Conservation (phyloP, 2,113 vertebrate genomes). For the Pseudorectes ferrugineus region DNA sequence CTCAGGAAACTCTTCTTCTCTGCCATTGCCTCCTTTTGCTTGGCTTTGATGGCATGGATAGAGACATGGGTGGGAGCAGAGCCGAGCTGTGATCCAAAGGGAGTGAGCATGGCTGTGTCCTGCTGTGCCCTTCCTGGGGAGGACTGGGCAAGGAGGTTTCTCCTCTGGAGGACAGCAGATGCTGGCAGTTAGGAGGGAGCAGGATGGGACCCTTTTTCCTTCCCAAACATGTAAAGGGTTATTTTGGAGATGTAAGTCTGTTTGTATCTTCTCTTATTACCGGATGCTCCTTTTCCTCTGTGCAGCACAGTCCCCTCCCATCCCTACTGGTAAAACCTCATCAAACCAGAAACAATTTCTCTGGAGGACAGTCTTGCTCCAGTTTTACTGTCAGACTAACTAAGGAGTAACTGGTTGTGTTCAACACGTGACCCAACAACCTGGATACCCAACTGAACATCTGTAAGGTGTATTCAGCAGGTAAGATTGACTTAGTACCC, state of each 20-base stretch:
- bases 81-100: background rate
- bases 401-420: background rate
- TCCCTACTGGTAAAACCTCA: background rate
- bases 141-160: background rate
- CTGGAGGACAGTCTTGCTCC: background rate
- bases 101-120: background rate
- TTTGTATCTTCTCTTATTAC: background rate
- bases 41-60: rapidly evolving
- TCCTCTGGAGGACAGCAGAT: background rate
- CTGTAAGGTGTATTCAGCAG: background rate
- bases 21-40: background rate
- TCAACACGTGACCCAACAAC: background rate
- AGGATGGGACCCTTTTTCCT: background rate
- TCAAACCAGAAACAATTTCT: background rate
- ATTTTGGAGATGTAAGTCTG: background rate
- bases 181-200: background rate
- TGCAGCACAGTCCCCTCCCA: background rate
- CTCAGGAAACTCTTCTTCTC: background rate
- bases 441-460: background rate
- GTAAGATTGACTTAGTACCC: background rate
- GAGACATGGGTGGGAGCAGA: background rate
- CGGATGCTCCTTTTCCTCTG: background rate
- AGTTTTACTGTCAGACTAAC: background rate
- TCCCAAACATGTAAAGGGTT: background rate
- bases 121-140: background rate